Evolutionary conservation across 2,888 invertebrate genomes (phyloP).

Genomic region (Perizoma flavofasciatum): DNA sequence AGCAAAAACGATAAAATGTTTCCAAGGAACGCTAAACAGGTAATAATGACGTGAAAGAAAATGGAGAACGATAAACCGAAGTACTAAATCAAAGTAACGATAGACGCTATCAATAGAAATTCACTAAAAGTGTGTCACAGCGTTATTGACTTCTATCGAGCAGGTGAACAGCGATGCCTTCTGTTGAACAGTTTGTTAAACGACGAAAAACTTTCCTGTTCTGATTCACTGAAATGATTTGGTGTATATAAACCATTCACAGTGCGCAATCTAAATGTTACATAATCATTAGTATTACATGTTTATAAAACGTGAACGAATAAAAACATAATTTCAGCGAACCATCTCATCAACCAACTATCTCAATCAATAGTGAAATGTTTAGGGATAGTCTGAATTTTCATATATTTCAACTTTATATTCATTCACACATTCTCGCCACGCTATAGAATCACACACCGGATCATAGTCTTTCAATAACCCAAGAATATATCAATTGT

Average conservation of each 20-base stretch:
- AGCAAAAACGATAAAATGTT: constrained; percentile 36
- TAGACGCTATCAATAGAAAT: constrained; percentile 55
- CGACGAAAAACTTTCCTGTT: constrained; percentile 12
- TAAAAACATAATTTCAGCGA: too few species aligned
- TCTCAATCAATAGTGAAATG: too few species aligned
- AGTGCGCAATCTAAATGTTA: too few species aligned
- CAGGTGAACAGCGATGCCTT: constrained; percentile 52
- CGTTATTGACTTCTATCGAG: constrained; percentile 48
- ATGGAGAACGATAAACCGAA: constrained; percentile 33
- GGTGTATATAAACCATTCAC: not conserved
- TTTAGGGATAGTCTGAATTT: too few species aligned
- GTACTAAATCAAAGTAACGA: constrained; percentile 46
- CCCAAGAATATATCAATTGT: constrained; percentile 4
- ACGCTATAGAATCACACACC: not conserved
- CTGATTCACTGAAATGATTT: constrained; percentile 20
- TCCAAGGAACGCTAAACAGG: constrained; percentile 39
- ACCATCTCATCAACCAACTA: too few species aligned
- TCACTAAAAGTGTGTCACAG: constrained; percentile 67
- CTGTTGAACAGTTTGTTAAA: constrained; percentile 26
- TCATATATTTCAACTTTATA: not conserved
- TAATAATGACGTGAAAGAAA: constrained; percentile 38
- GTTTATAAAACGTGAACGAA: too few species aligned
- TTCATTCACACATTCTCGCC: not conserved
- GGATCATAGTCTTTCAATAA: not conserved
- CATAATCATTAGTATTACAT: too few species aligned